Conservation (phyloP, 2,888 invertebrate species). For the Hypomecis punctinalis region DNA sequence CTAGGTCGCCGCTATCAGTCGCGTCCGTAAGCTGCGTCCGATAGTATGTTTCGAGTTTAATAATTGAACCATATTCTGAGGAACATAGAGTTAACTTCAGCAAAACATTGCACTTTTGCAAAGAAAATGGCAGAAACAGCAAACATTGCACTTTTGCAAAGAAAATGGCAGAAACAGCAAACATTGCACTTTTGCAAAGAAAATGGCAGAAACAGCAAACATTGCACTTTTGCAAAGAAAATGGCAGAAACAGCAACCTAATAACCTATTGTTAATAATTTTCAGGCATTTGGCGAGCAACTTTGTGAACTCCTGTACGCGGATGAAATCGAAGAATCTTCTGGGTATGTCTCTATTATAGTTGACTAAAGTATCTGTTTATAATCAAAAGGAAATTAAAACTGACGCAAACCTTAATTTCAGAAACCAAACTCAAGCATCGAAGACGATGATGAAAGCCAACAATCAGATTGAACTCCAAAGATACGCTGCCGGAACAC, state of each 20-base stretch:
- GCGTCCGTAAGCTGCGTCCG: no score
- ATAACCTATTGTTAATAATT: slow-evolving; percentile 6
- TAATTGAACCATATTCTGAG: no score
- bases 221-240: no score
- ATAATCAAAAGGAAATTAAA: not conserved
- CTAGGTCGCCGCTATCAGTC: no score
- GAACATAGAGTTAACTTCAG: no score
- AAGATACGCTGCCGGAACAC: slow-evolving; percentile 81
- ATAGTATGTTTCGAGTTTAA: no score
- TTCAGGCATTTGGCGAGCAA: slow-evolving; percentile 76
- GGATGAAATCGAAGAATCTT: slow-evolving; percentile 74
- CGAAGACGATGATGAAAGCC: slow-evolving; percentile 95
- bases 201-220: not conserved
- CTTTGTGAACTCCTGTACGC: slow-evolving; percentile 76
- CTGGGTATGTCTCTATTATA: slow-evolving; percentile 60
- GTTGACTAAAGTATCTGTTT: not conserved
- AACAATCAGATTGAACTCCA: slow-evolving; percentile 93
- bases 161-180: not conserved
- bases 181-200: no score
- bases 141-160: not conserved
- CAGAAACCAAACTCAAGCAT: slow-evolving; percentile 89
- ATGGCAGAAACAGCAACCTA: not conserved
- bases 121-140: not conserved
- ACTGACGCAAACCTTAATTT: slow-evolving; percentile 37
- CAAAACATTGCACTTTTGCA: no score